Evolutionary conservation across 1,140 invertebrate genomes (phyloP).

Genomic region (Bombus vancouverensis): DNA sequence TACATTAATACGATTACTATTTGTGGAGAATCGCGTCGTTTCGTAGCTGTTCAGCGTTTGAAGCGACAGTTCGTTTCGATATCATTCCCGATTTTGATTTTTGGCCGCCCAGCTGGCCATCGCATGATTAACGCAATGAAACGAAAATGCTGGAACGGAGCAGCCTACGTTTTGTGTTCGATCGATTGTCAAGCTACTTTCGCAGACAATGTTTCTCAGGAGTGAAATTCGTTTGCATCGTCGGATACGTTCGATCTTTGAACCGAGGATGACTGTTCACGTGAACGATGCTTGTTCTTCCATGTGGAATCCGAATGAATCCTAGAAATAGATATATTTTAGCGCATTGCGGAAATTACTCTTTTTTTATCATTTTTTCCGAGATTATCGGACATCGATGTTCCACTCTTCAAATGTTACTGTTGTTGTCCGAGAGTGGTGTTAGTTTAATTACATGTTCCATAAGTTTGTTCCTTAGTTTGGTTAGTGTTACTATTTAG

Average conservation of each 20-base stretch:
- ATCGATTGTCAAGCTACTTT: slow-evolving; percentile 2
- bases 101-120: too few relatives aligned
- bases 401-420: too few relatives aligned
- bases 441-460: too few relatives aligned
- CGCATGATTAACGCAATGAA: too few relatives aligned
- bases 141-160: too few relatives aligned
- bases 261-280: neutral
- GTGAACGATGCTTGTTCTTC: neutral
- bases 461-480: too few relatives aligned
- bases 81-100: neutral
- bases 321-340: neutral
- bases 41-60: neutral
- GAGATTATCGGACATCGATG: too few relatives aligned
- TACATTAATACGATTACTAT: neutral
- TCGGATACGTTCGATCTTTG: neutral
- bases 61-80: neutral
- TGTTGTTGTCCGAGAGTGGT: too few relatives aligned
- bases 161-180: too few relatives aligned
- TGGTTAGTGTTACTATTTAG: too few relatives aligned
- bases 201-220: neutral
- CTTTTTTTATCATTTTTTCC: too few relatives aligned
- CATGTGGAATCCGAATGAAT: neutral
- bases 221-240: neutral
- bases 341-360: too few relatives aligned
- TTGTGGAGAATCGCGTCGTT: neutral